Percentiles rank a stretch among this genome's conserved stretches.
Conservation (phyloP, 2,888 invertebrate genomes). For the Adelognathus sp. region DNA sequence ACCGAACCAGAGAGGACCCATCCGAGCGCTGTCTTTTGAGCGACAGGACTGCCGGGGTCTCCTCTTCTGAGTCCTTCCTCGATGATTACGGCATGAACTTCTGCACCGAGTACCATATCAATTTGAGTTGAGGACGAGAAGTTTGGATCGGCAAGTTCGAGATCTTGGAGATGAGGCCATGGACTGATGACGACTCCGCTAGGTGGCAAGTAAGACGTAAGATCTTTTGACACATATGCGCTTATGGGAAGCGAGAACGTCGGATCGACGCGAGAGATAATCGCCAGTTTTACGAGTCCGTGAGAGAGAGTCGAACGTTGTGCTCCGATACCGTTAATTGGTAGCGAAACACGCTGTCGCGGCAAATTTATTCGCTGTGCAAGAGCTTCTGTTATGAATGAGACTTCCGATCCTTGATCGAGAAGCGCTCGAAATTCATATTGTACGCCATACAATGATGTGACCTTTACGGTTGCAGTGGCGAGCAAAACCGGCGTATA, state of each 20-base stretch:
- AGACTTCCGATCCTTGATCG: conserved; percentile 34
- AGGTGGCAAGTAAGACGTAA: conserved; percentile 38
- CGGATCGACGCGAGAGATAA: conserved; percentile 19
- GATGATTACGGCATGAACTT: conserved; percentile 37
- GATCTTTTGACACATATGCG: conserved; percentile 8
- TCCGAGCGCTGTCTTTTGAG: conserved; percentile 33
- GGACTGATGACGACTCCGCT: not conserved
- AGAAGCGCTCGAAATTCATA: conserved; percentile 33
- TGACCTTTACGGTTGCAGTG: conserved; percentile 19
- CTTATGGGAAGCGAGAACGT: conserved; percentile 1
- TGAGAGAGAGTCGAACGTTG: conserved; percentile 17
- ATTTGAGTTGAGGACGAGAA: conserved; percentile 24
- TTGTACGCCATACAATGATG: conserved; percentile 6
- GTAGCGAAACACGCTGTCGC: conserved; percentile 19
- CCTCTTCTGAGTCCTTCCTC: conserved; percentile 32
- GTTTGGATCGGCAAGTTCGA: conserved; percentile 47
- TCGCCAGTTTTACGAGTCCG: not conserved
- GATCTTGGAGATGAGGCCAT: conserved; percentile 41
- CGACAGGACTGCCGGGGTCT: conserved; percentile 14
- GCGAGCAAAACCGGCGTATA: conserved; percentile 10
- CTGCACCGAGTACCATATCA: conserved; percentile 45
- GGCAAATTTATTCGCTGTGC: conserved; percentile 2
- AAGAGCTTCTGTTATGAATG: conserved; percentile 13
- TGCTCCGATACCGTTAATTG: conserved; percentile 36
- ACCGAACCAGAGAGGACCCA: conserved; percentile 46